Evolutionary conservation across 2,888 invertebrate genomes (phyloP).

Genomic region (Metallyticus violacea): DNA sequence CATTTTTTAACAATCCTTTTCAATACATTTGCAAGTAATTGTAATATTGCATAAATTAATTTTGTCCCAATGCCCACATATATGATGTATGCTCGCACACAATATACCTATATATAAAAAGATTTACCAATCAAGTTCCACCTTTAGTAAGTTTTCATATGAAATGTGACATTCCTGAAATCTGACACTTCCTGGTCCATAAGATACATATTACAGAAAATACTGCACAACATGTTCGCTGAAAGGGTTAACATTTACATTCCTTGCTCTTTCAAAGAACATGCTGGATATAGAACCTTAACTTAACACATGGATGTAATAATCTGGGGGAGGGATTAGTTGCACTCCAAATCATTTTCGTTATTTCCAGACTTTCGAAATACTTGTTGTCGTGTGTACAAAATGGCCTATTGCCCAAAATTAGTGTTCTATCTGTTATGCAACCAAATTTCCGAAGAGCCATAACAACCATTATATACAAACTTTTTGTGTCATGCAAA

Average conservation of each 20-base stretch:
- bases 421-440: conserved; percentile 1
- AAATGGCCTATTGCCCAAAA: not conserved
- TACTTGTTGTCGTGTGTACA: not conserved
- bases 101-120: too few species aligned
- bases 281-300: not conserved
- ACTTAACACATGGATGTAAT: not conserved
- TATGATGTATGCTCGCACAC: too few species aligned
- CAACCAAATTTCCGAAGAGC: conserved; percentile 20
- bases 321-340: too few species aligned
- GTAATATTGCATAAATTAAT: too few species aligned
- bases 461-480: not conserved
- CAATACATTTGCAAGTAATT: too few species aligned
- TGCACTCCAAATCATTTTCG: too few species aligned
- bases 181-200: conserved; percentile 45
- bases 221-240: not conserved
- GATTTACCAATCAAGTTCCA: too few species aligned
- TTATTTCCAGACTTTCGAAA: not conserved
- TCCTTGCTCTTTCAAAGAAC: not conserved
- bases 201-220: not conserved
- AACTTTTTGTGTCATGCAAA: not conserved
- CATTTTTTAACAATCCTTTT: too few species aligned
- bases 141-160: not conserved
- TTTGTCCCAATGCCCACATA: too few species aligned
- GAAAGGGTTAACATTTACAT: not conserved
- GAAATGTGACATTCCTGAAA: conserved; percentile 11